Evolutionary conservation across 2,888 invertebrate genomes (phyloP).

Genomic region (Lithosia quadra): DNA sequence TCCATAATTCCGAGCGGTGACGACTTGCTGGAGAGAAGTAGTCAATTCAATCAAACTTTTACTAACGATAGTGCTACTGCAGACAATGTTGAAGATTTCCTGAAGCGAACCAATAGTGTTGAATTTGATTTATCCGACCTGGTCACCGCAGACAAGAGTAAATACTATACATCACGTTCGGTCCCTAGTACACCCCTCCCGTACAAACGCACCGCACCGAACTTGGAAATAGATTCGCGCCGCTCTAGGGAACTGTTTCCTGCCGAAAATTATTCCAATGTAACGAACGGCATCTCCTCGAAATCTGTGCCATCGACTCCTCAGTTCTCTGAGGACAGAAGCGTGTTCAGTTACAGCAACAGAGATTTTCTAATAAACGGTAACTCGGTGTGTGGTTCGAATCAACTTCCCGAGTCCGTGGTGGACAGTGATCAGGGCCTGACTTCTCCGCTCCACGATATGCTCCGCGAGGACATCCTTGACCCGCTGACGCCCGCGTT

Average conservation of each 20-base stretch:
- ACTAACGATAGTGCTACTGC: conserved; percentile 62
- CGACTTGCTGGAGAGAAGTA: conserved; percentile 69
- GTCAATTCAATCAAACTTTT: conserved; percentile 73
- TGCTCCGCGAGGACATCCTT: conserved; percentile 78
- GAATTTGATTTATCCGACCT: conserved; percentile 79
- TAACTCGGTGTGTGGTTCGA: conserved; percentile 80
- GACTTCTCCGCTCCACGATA: conserved; percentile 77
- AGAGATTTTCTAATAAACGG: conserved; percentile 88
- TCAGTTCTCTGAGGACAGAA: conserved; percentile 82
- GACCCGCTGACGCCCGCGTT: conserved; percentile 77
- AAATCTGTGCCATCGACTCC: conserved; percentile 93
- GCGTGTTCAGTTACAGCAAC: conserved; percentile 87
- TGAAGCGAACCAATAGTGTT: conserved; percentile 80
- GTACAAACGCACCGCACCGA: conserved; percentile 75
- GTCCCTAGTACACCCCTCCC: conserved; percentile 90
- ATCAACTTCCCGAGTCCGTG: conserved; percentile 65
- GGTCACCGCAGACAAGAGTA: conserved; percentile 73
- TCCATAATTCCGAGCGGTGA: conserved; percentile 76
- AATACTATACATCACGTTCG: conserved; percentile 88
- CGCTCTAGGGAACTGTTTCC: conserved; percentile 74
- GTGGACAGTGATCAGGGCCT: conserved; percentile 69
- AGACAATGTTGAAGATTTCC: conserved; percentile 78
- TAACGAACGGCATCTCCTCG: conserved; percentile 86
- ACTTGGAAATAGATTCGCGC: conserved; percentile 75
- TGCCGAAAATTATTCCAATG: conserved; percentile 64